Evolutionary conservation across 2,888 invertebrate species (phyloP).

Genomic region (Steinernema hermaphroditum): DNA sequence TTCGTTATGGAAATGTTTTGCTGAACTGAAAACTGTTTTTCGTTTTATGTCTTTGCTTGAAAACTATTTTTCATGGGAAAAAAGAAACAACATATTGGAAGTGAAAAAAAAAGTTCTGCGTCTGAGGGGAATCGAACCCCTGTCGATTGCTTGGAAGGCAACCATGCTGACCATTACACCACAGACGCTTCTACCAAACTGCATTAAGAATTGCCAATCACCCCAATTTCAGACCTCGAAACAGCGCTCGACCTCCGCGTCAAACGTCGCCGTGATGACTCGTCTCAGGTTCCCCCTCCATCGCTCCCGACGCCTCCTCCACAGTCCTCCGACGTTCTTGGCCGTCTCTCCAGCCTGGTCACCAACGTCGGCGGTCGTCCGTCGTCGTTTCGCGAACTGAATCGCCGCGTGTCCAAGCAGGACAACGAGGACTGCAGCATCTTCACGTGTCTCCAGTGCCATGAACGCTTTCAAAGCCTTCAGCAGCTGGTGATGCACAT

Average conservation of each 20-base stretch:
- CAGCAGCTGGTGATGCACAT: constrained; percentile 37
- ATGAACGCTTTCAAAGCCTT: constrained; percentile 37
- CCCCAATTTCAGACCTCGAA: constrained; percentile 13
- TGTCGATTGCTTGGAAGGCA: too few species aligned
- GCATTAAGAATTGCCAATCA: too few species aligned
- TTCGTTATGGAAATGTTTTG: background rate
- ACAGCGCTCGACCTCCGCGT: constrained; percentile 10
- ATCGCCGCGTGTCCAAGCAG: constrained; percentile 29
- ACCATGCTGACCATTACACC: too few species aligned
- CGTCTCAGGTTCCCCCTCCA: constrained; percentile 4
- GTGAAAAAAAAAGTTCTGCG: too few species aligned
- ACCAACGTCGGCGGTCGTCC: constrained; percentile 40
- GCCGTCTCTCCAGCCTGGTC: constrained; percentile 39
- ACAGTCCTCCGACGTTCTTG: constrained; percentile 34
- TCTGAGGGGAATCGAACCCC: too few species aligned
- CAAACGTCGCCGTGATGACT: background rate
- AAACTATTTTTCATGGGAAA: too few species aligned
- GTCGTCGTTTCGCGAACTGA: constrained; percentile 34
- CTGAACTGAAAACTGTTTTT: too few species aligned
- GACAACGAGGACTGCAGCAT: constrained; percentile 40
- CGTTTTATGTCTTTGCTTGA: too few species aligned
- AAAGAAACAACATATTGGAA: too few species aligned
- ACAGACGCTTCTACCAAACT: too few species aligned
- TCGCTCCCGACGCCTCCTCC: constrained; percentile 16
- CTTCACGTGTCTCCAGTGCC: constrained; percentile 45